Conservation (phyloP, 2,797 vertebrate species). For the Lateolabrax maculatus region DNA sequence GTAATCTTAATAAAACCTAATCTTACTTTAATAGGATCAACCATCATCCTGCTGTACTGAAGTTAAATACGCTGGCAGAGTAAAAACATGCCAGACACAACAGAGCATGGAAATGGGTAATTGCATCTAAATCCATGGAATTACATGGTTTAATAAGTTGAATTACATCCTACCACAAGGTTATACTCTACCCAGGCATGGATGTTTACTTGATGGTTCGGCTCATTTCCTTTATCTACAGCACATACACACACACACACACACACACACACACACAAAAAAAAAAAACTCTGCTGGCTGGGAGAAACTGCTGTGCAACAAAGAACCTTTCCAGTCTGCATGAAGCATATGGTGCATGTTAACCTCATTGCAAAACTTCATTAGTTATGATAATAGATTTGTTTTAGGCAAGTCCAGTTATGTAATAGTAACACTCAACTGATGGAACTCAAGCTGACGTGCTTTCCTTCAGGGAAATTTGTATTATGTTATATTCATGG, state of each 20-base stretch:
- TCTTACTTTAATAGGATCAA: conserved; percentile 51
- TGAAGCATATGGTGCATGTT: conserved; percentile 3
- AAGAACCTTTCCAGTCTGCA: background rate
- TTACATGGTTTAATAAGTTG: conserved; percentile 43
- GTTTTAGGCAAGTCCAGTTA: conserved; percentile 4
- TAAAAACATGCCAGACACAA: conserved; percentile 30
- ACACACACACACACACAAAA: too few species aligned
- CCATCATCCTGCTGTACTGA: background rate
- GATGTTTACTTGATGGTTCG: conserved; percentile 32
- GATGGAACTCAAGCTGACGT: background rate
- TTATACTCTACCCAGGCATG: background rate
- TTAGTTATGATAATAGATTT: conserved; percentile 19
- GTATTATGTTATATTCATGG: conserved; percentile 7
- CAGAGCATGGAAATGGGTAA: conserved; percentile 40
- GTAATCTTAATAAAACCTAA: conserved; percentile 25
- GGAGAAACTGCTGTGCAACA: background rate
- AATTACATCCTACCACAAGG: conserved; percentile 20
- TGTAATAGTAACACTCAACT: background rate
- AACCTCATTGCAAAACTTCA: background rate
- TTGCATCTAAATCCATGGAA: conserved; percentile 43
- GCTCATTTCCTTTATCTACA: conserved; percentile 12
- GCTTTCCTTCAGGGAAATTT: conserved; percentile 1
- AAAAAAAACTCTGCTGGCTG: background rate
- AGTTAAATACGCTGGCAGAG: conserved; percentile 27
- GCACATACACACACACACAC: background rate